Conservation (phyloP, 2,113 vertebrate species). For the Sturnira hondurensis region DNA sequence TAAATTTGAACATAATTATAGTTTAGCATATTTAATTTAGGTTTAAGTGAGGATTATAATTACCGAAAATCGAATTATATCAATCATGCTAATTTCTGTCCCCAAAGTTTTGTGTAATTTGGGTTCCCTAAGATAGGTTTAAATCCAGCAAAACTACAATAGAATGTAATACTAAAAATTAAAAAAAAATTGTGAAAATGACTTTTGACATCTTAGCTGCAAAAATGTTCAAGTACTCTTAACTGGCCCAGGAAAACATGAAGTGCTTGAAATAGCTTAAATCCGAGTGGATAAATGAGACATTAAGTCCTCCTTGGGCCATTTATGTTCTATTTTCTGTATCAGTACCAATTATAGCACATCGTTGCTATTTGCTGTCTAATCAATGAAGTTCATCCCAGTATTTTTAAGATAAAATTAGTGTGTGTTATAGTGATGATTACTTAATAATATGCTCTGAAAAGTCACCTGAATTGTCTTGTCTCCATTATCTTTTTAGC, state of each 20-base stretch:
- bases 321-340: neutral
- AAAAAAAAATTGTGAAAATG: slow-evolving; percentile 27
- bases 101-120: slow-evolving; percentile 70
- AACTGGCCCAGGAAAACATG: neutral
- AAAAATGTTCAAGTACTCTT: neutral
- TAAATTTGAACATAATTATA: slow-evolving; percentile 75
- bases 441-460: neutral
- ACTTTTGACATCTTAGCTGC: neutral
- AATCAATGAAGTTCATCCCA: neutral
- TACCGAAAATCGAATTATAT: slow-evolving; percentile 74
- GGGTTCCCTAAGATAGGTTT: slow-evolving; percentile 18
- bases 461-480: neutral
- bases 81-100: slow-evolving; percentile 70
- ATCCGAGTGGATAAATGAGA: neutral
- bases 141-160: slow-evolving; percentile 37
- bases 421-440: neutral
- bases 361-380: neutral
- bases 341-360: neutral
- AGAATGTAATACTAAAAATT: slow-evolving; percentile 22
- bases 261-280: neutral
- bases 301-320: neutral
- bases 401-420: neutral
- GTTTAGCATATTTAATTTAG: slow-evolving; percentile 73
- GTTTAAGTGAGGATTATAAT: slow-evolving; percentile 76
- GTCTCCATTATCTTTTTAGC: neutral